These are phyloP conservation scores for Phalangium opilio DNA, from an alignment of 2,888 invertebrate species.

Conservation along the genomic window DNA sequence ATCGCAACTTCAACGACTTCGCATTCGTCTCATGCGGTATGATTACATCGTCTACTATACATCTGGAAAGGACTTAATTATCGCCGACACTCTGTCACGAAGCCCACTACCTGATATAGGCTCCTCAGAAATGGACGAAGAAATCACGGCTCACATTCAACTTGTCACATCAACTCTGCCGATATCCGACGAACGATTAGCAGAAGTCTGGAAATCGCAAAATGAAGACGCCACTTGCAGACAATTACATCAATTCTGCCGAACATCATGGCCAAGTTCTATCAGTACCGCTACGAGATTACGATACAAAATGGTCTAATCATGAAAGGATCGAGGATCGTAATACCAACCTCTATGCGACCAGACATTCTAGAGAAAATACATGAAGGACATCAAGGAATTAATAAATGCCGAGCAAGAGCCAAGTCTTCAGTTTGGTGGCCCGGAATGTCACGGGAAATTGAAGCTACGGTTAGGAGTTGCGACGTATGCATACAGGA, in stretches of 20 bases:
- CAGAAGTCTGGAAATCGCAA: neutral
- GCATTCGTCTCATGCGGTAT: slow-evolving; percentile 25
- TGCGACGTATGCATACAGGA: neutral
- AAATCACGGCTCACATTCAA: slow-evolving; percentile 10
- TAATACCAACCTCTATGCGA: neutral
- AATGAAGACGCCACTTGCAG: too few species aligned
- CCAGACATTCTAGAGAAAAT: too few species aligned
- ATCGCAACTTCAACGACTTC: slow-evolving; percentile 27
- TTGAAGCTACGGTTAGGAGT: slow-evolving; percentile 12
- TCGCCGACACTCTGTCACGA: slow-evolving; percentile 24
- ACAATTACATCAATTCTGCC: too few species aligned
- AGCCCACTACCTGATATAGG: slow-evolving; percentile 7
- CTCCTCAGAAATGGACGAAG: slow-evolving; percentile 1
- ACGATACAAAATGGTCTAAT: slow-evolving; percentile 4
- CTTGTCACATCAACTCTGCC: slow-evolving; percentile 9
- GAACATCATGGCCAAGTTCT: too few species aligned
- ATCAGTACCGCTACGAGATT: slow-evolving; percentile 11
- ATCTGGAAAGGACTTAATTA: slow-evolving; percentile 24
- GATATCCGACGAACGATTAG: slow-evolving; percentile 9
- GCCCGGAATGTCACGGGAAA: slow-evolving; percentile 20
- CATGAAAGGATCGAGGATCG: slow-evolving; percentile 14
- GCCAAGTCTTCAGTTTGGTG: slow-evolving; percentile 10
- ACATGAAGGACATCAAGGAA: too few species aligned
- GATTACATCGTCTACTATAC: slow-evolving; percentile 23
- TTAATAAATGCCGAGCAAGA: too few species aligned